These are phyloP conservation scores for Hippocampus mohnikei DNA, from an alignment of 2,113 vertebrate genomes.

Conservation along the genomic window DNA sequence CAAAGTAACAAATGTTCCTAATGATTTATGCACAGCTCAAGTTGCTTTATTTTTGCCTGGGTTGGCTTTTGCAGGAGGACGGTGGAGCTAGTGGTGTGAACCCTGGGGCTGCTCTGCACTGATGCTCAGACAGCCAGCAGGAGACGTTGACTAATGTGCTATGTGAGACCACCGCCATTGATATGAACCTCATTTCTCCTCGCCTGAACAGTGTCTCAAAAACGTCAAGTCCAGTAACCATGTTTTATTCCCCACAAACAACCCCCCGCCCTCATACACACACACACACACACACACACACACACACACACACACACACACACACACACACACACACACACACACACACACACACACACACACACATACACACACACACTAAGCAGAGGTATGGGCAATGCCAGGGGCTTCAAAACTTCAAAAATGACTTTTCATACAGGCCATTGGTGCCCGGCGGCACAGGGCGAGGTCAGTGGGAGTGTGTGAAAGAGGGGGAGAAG, in stretches of 20 bases:
- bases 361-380: no score
- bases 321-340: no score
- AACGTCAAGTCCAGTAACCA: constrained; percentile 50
- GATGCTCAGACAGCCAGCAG: constrained; percentile 52
- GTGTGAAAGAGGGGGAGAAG: constrained; percentile 50
- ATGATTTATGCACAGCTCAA: constrained; percentile 76
- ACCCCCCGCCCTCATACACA: background rate
- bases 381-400: constrained; percentile 32
- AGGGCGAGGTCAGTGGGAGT: constrained; percentile 46
- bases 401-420: constrained; percentile 30
- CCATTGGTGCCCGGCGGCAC: constrained; percentile 44
- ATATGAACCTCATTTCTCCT: constrained; percentile 68
- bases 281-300: background rate
- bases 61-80: constrained; percentile 63
- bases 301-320: no score
- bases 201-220: constrained; percentile 55
- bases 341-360: no score
- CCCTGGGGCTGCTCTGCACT: constrained; percentile 50
- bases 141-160: constrained; percentile 67
- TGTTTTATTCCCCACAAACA: constrained; percentile 35
- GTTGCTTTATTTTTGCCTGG: constrained; percentile 72
- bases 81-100: constrained; percentile 44
- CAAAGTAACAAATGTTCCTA: constrained; percentile 71
- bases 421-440: constrained; percentile 31
- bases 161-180: constrained; percentile 71